phyloP scores from a whole-genome alignment of 2,888 invertebrate species.

The Himalopsyche anomala region DNA sequence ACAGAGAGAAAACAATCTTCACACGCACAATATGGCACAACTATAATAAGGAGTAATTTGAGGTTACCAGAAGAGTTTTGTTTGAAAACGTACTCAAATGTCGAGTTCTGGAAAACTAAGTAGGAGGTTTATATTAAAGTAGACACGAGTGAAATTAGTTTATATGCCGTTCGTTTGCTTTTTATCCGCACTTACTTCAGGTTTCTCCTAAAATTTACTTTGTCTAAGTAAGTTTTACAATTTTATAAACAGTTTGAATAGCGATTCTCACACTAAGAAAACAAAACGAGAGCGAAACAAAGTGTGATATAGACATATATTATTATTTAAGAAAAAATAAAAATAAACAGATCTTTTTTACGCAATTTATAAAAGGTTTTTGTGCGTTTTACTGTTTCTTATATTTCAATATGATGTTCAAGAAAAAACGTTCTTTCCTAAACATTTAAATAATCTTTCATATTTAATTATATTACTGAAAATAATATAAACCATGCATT shows the following conservation, averaged over 20 bases:
- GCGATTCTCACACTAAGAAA: background rate
- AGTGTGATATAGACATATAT: background rate
- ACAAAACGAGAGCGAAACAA: background rate
- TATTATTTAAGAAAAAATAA: background rate
- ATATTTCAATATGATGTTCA: too few species aligned
- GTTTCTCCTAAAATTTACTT: background rate
- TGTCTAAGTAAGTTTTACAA: background rate
- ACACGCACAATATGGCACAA: slow-evolving; percentile 16
- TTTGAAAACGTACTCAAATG: slow-evolving; percentile 32
- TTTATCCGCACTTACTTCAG: background rate
- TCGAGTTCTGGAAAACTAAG: slow-evolving; percentile 21
- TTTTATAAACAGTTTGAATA: slow-evolving; percentile 30
- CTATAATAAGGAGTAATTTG: slow-evolving; percentile 30
- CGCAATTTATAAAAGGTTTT: too few species aligned
- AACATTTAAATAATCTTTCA: too few species aligned
- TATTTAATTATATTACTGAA: too few species aligned
- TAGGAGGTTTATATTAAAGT: slow-evolving; percentile 16
- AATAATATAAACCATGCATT: too few species aligned
- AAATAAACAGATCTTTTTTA: background rate
- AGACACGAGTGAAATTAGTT: slow-evolving; percentile 26
- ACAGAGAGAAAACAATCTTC: slow-evolving; percentile 9
- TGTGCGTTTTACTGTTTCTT: too few species aligned
- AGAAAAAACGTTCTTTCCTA: too few species aligned
- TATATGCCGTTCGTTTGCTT: slow-evolving; percentile 28
- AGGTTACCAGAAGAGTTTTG: slow-evolving; percentile 28